These are phyloP conservation scores for Saturnia japonica DNA, from an alignment of 2,888 invertebrate species.

Conservation along the genomic window DNA sequence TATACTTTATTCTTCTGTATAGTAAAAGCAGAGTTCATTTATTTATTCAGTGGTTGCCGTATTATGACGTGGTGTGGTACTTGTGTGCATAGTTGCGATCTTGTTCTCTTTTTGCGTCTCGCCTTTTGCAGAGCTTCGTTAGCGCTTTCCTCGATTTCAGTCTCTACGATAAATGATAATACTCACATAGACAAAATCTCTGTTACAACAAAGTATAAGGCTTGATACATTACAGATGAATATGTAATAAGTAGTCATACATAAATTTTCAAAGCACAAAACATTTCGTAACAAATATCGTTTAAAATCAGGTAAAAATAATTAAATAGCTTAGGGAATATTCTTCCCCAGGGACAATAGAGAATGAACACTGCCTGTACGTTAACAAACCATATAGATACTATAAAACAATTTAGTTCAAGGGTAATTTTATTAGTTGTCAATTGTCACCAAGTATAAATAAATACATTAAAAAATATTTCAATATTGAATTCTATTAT, in stretches of 20 bases:
- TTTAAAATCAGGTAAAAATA: neutral
- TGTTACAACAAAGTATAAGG: neutral
- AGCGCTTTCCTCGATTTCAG: slow-evolving; percentile 39
- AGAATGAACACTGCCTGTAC: no score
- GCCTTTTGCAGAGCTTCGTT: slow-evolving; percentile 67
- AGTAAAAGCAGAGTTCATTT: slow-evolving; percentile 31
- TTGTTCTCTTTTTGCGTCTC: slow-evolving; percentile 52
- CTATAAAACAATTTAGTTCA: no score
- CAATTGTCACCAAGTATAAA: neutral
- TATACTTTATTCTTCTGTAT: neutral
- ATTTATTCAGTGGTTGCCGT: slow-evolving; percentile 50
- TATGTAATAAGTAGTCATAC: neutral
- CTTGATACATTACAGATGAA: neutral
- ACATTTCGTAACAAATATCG: neutral
- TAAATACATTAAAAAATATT: no score
- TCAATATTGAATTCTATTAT: no score
- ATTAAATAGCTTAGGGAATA: neutral
- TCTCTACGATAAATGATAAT: slow-evolving; percentile 24
- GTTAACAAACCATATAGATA: no score
- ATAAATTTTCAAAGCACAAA: neutral
- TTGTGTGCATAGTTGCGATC: slow-evolving; percentile 59
- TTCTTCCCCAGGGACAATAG: neutral
- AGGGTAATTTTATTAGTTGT: no score
- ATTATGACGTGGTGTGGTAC: slow-evolving; percentile 61
- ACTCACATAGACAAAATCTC: neutral